A percentile compares a stretch with the other conserved stretches of the same genome.
Evolutionary conservation across 2,797 vertebrate genomes (phyloP).

Genomic region (Tangara arthus): DNA sequence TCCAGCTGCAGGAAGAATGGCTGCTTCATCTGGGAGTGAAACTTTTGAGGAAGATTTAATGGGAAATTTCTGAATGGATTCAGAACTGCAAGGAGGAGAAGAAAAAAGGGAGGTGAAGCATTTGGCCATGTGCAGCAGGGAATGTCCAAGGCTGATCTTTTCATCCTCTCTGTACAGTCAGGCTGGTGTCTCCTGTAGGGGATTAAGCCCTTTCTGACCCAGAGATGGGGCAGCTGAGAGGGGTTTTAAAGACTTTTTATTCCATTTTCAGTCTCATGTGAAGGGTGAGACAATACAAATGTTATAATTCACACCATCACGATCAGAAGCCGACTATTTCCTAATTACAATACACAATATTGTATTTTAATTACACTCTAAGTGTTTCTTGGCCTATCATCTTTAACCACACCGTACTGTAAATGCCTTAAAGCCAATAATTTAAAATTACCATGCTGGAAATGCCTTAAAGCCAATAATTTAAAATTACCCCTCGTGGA

Average conservation of each 20-base stretch:
- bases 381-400: not conserved
- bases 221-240: not conserved
- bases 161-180: not conserved
- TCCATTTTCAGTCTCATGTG: not conserved
- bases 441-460: not conserved
- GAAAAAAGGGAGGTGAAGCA: not conserved
- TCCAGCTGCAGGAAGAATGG: not conserved
- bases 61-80: constrained; percentile 11
- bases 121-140: not conserved
- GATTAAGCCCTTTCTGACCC: not conserved
- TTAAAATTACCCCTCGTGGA: not conserved
- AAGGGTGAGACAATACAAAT: not conserved
- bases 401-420: not conserved
- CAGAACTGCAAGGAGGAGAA: not conserved
- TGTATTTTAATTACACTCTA: not conserved
- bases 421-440: not conserved
- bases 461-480: too few relatives aligned
- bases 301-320: not conserved
- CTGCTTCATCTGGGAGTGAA: not conserved
- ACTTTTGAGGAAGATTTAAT: not conserved
- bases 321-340: not conserved
- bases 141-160: not conserved
- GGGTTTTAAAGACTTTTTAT: not conserved
- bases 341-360: not conserved
- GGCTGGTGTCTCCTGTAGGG: not conserved